Evolutionary conservation across 2,797 vertebrate species (phyloP).

Genomic region (Anniella stebbinsi): DNA sequence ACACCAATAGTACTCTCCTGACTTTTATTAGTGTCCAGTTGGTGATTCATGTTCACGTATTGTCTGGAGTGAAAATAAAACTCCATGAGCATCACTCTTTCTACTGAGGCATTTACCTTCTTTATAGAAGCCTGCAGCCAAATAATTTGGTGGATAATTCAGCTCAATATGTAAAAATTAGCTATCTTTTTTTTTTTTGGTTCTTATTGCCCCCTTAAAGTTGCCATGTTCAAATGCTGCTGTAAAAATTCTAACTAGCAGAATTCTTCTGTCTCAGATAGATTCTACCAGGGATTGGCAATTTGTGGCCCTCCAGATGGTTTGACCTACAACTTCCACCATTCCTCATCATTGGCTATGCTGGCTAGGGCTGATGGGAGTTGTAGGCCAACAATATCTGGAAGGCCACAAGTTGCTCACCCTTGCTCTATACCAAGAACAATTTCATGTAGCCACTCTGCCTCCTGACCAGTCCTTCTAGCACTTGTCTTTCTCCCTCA

Average conservation of each 20-base stretch:
- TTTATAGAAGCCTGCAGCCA: neutral
- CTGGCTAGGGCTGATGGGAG: too few species aligned
- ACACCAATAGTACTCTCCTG: neutral
- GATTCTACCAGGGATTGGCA: neutral
- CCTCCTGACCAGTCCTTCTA: neutral
- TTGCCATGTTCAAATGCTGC: neutral
- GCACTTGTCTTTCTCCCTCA: neutral
- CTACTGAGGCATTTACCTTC: neutral
- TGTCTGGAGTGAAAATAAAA: conserved; percentile 41
- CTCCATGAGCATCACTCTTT: conserved; percentile 12
- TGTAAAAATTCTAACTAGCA: neutral
- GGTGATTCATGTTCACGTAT: conserved; percentile 28
- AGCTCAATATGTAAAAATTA: neutral
- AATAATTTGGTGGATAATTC: neutral
- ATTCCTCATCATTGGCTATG: too few species aligned
- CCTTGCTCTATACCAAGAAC: neutral
- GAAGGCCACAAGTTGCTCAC: too few species aligned
- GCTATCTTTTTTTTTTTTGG: neutral
- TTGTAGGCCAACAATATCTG: too few species aligned
- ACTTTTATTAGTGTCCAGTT: conserved; percentile 13
- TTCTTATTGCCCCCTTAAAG: neutral
- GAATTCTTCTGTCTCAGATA: neutral
- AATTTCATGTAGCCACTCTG: neutral
- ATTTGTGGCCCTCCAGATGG: too few species aligned
- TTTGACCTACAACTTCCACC: too few species aligned